Evolutionary conservation across 2,797 vertebrate genomes (phyloP), one percentile per base, ranked within the genome.

Genomic region (Borostomias antarcticus): DNA sequence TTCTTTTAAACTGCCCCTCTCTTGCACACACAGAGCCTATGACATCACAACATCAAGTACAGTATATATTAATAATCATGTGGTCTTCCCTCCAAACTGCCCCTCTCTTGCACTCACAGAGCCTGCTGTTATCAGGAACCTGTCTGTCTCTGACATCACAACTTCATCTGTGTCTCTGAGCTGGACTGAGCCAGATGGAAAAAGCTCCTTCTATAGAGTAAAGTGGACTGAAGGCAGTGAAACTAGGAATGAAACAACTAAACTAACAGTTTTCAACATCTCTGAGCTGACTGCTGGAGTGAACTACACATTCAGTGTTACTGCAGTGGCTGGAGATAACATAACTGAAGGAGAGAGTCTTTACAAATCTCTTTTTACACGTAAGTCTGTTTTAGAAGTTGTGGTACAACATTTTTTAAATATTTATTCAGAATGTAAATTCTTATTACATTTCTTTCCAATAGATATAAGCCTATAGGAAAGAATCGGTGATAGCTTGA

Each of bases 121-220:
- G n/a, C 83, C 86, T 37, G 62, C 62, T 54, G 8, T 1, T 0
- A 65, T 84, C 23, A 23, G 0, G 0, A 23, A 19, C 45, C 74
- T 83, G 1, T 47, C 0, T 0, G 19, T 68, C 4, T 17, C 1
- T 58, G 0, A 0, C 0, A 1, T 74, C 48, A 85, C 71, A 32
- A 79, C 74, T 45, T 58, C 64, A 0, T 74, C 64, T 40, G 25
- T 73, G 19, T 74, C 69, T 68, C 33, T 88, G 47, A 59, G 0
- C 23, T 88, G 87, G 83, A 63, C 0, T 69, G 0, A 65, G 60
- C 68, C 68, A 32, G 1, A 9, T 1, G 70, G 64, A 62, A 15
- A 62, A 1, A 37, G 6, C 0, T 43, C 29, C 58, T 70, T 52
- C 48, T 76, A 68, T 33, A 43, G 9, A 51, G 32, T 80, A 33